Base-by-base conservation (phyloP, 2,797 vertebrate species). In the Micromesistius poutassou region DNA sequence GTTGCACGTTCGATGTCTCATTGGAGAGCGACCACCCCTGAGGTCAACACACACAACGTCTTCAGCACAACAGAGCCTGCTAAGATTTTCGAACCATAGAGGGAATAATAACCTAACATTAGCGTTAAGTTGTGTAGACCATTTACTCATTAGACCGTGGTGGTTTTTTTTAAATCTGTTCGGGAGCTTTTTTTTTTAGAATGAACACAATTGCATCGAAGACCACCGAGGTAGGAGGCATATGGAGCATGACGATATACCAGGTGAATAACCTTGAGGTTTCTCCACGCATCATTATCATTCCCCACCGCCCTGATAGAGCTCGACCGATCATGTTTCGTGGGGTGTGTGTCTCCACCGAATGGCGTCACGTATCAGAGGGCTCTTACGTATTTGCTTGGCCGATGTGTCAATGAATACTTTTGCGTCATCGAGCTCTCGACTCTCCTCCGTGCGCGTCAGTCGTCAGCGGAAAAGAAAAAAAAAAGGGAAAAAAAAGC, bases 391-490 rank as follows among this genome's bases (percentile, higher is more conserved):
- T 68, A 68, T 13, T 25, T 28, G 14, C n/a, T 3, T 76, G 70
- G 30, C 62, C 70, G 76, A 75, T 74, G 79, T 77, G 77, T 79
- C 35, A 30, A 78, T 75, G 79, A 74, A 80, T 0, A 7, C 82
- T 76, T 38, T 30, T 72, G 76, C 78, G 79, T 77, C 79, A 76
- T 71, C 55, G 35, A 81, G 87, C 80, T 68, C 82, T 55, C 78
- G 71, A 86, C 90, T 81, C 89, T 86, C 86, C 88, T 83, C 55
- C 55, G 9, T 68, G 62, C 62, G 8, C 62, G 89, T 81, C 78
- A 88, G 86, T 81, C 75, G 84, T 30, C 76, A 77, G 85, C 83
- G 78, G 33, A 35, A 35, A 35, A 35, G 7, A 35, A 35, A 35
- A 33, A 31, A 35, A 35, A 35, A 35, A 35, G 33, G 33, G 33